Evolutionary conservation across 2,113 vertebrate species (phyloP).

Genomic region (Dromas ardeola): DNA sequence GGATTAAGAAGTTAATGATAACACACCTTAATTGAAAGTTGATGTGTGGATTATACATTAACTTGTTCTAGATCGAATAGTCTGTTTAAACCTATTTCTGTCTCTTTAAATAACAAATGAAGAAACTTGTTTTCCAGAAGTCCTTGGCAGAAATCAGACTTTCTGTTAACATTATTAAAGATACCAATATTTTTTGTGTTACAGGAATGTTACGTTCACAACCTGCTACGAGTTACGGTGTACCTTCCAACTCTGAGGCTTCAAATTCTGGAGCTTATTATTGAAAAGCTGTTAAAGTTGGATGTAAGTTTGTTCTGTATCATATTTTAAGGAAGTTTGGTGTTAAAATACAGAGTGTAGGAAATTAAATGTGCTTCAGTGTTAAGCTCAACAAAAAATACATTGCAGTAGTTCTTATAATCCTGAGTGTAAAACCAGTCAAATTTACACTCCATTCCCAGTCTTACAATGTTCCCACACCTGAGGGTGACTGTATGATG

Average conservation of each 20-base stretch:
- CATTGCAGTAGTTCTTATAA: neutral
- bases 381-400: neutral
- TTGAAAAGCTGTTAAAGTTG: constrained; percentile 88
- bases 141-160: neutral
- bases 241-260: constrained; percentile 86
- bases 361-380: neutral
- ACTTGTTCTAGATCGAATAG: neutral
- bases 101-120: neutral
- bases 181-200: constrained; percentile 7
- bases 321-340: neutral
- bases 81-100: neutral
- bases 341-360: neutral
- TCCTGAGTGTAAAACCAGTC: neutral
- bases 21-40: neutral
- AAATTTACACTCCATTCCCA: neutral
- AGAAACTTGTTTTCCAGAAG: neutral
- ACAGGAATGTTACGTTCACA: constrained; percentile 96
- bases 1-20: neutral
- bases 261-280: constrained; percentile 88
- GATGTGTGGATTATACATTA: neutral
- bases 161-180: neutral
- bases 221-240: constrained; percentile 85
- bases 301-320: constrained; percentile 83
- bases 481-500: neutral
- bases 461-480: neutral